phyloP scores from a whole-genome alignment of 92 coral and sea anemone species.

The Epizoanthus illoricatus region DNA sequence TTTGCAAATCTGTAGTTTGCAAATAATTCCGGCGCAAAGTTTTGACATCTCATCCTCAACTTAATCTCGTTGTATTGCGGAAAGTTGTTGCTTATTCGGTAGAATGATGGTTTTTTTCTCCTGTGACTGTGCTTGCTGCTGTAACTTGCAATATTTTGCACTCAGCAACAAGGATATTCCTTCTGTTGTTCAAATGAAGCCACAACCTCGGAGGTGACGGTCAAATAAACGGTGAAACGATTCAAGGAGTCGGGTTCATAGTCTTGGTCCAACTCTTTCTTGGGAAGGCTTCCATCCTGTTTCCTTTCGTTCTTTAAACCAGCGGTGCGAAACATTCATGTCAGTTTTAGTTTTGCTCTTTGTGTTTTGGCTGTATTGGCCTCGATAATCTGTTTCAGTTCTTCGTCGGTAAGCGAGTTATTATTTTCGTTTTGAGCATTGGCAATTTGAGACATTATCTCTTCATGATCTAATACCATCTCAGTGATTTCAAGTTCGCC shows the following conservation, averaged over 20 bases:
- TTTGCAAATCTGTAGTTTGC: too few relatives aligned
- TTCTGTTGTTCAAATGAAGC: background rate
- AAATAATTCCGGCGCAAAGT: background rate
- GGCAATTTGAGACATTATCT: background rate
- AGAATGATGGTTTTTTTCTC: too few relatives aligned
- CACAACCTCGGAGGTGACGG: slow-evolving; percentile 9
- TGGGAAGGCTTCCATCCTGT: slow-evolving; percentile 2
- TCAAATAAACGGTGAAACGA: slow-evolving; percentile 18
- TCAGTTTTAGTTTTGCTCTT: background rate
- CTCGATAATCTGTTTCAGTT: background rate
- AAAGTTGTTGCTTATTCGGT: too few relatives aligned
- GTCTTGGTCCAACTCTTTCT: slow-evolving; percentile 14
- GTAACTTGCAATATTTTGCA: background rate
- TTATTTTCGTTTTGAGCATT: background rate
- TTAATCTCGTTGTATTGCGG: too few relatives aligned
- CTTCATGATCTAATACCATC: background rate
- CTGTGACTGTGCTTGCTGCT: too few relatives aligned
- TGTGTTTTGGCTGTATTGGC: background rate
- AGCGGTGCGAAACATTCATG: too few relatives aligned
- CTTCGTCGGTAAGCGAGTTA: background rate
- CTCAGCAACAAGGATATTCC: background rate
- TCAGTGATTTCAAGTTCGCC: background rate
- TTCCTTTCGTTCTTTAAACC: background rate
- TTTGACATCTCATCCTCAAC: too few relatives aligned
- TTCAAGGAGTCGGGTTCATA: slow-evolving; percentile 5